A percentile compares a stretch with the other conserved stretches of the same genome.
Evolutionary conservation across 1,140 invertebrate species (phyloP).

Genomic region (Daktulosphaira vitifoliae): DNA sequence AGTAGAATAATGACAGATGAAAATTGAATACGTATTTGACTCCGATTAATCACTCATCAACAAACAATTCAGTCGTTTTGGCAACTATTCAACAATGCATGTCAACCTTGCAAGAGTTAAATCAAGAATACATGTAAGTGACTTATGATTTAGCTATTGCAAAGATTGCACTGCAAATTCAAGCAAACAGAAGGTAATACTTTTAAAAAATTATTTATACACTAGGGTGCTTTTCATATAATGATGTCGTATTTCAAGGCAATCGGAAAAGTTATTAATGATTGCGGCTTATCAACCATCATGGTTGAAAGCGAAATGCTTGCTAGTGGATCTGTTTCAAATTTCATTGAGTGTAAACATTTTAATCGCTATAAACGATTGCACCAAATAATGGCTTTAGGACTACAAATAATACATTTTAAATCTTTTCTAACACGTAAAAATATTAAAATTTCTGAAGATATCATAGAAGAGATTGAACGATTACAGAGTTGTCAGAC

Average conservation of each 20-base stretch:
- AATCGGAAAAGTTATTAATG: slow-evolving; percentile 45
- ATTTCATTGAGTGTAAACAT: slow-evolving; percentile 45
- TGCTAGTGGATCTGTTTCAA: slow-evolving; percentile 44
- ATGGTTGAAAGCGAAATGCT: slow-evolving; percentile 44
- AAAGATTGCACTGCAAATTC: slow-evolving; percentile 44
- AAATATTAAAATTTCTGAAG: slow-evolving; percentile 1
- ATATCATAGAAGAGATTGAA: slow-evolving; percentile 5
- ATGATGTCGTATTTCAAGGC: slow-evolving; percentile 47
- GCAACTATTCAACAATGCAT: slow-evolving; percentile 43
- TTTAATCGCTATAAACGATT: slow-evolving; percentile 47
- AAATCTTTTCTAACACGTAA: slow-evolving; percentile 3
- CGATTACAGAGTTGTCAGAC: not conserved
- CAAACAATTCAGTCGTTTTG: slow-evolving; percentile 40
- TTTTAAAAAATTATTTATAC: slow-evolving; percentile 46
- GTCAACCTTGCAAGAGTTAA: slow-evolving; percentile 39
- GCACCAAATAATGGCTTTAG: slow-evolving; percentile 44
- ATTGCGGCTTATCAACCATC: slow-evolving; percentile 44
- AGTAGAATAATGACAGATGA: slow-evolving; percentile 36
- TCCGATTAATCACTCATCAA: slow-evolving; percentile 43
- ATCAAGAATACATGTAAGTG: slow-evolving; percentile 41
- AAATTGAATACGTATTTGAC: slow-evolving; percentile 40
- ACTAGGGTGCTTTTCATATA: slow-evolving; percentile 46
- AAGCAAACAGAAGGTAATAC: slow-evolving; percentile 39
- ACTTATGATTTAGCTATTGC: slow-evolving; percentile 44
- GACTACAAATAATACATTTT: slow-evolving; percentile 43